phyloP scores from a whole-genome alignment of 2,113 vertebrate genomes.

The Canis aureus region DNA sequence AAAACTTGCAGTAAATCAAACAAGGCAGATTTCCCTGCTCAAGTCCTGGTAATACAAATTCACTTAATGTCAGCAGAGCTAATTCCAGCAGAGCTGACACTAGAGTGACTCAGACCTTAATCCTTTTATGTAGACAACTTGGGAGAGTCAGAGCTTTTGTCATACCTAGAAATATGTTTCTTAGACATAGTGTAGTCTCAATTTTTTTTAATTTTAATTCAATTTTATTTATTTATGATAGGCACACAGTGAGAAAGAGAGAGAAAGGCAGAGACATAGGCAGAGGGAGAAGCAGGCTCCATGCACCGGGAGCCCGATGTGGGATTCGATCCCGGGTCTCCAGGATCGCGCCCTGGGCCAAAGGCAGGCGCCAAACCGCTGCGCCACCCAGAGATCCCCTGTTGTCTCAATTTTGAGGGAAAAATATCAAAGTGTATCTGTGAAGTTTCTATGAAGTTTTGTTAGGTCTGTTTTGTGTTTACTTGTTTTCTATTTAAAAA shows the following conservation, averaged over 20 bases:
- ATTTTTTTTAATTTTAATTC: neutral
- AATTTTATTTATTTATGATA: too few relatives aligned
- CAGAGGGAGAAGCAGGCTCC: too few relatives aligned
- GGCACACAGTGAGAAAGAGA: too few relatives aligned
- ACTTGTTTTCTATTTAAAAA: neutral
- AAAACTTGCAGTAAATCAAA: neutral
- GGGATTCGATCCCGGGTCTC: too few relatives aligned
- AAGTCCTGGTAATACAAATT: neutral
- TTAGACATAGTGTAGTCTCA: neutral
- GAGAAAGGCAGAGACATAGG: too few relatives aligned
- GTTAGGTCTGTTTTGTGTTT: neutral
- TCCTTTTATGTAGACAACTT: neutral
- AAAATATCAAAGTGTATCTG: neutral
- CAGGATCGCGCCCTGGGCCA: too few relatives aligned
- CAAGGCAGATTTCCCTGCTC: neutral
- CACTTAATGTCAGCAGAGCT: neutral
- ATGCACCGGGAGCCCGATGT: too few relatives aligned
- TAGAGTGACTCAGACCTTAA: neutral
- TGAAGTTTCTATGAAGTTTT: neutral
- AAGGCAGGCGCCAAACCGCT: too few relatives aligned
- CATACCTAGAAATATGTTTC: neutral
- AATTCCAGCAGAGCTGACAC: neutral
- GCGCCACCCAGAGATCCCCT: too few relatives aligned
- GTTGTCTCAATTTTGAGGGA: neutral
- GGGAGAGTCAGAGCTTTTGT: neutral